Evolutionary conservation across 1,140 invertebrate species (phyloP), one percentile per base, ranked within the genome.

Genomic region (Drosophila hydei): DNA sequence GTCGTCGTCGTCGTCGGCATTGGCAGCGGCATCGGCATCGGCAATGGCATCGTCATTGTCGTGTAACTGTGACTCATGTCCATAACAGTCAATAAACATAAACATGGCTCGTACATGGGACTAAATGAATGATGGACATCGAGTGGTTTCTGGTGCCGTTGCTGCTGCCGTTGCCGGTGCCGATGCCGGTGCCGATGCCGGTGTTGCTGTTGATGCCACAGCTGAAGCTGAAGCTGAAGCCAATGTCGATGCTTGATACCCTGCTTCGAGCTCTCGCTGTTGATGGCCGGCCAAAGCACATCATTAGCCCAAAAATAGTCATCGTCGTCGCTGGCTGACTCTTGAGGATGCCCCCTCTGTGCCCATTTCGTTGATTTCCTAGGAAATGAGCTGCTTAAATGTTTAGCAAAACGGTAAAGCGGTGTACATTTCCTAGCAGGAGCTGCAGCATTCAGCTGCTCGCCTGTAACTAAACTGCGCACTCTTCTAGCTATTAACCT

Each of bases 71-170:
- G 81, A 87, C 83, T 87, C 81, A 87, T 87, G 81, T 87, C 83
- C 83, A 88, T 88, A 88, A 88, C 84, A 88, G 83, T 88, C 83
- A 88, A 88, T 88, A 88, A 88, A 88, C 83, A 88, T 88, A 83
- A 89, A 83, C 83, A 88, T 88, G 81, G 83, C 72, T 65, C 40
- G 75, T 69, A 78, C 79, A 84, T 83, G 65, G 75, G 56, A 43
- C 84, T 63, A 83, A 83, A 88, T 88, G 78, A 88, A 88, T 88
- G 83, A 88, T 88, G 83, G 83, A 88, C 83, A 88, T 88, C 78
- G 75, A 87, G 79, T 75, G 74, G 80, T 74, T 76, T 76, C 74
- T 65, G 71, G 59, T 63, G 51, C 65, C 64, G 43, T 47, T 55
- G 75, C 60, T 30, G 25, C 19, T 50, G 58, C n/a, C n/a, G 23